These are phyloP conservation scores for Protophormia terraenovae DNA, from an alignment of 2,888 invertebrate species.

Conservation along the genomic window DNA sequence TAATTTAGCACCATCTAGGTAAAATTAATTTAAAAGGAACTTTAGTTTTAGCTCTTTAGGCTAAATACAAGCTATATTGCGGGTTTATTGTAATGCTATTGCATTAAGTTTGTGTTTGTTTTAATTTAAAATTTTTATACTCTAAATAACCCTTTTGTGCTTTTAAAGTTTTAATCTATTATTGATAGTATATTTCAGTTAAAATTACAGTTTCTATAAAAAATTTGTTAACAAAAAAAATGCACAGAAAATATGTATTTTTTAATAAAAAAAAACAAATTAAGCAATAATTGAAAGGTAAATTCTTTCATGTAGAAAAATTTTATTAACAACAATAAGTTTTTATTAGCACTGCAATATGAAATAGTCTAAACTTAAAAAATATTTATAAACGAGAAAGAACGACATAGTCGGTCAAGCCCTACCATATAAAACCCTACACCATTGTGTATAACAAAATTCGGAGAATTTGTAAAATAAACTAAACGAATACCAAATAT, in stretches of 20 bases:
- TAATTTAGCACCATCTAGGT: constrained; percentile 6
- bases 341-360: neutral
- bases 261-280: constrained; percentile 38
- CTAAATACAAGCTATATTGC: neutral
- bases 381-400: too few species aligned
- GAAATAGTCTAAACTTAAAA: neutral
- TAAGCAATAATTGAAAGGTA: constrained; percentile 64
- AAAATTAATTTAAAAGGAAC: neutral
- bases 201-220: constrained; percentile 12
- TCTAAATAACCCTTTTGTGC: constrained; percentile 2
- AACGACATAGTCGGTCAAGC: too few species aligned
- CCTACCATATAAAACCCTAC: too few species aligned
- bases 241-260: neutral
- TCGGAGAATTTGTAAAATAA: too few species aligned
- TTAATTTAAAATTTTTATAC: neutral
- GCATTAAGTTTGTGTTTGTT: too few species aligned
- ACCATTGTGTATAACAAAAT: too few species aligned
- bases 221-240: neutral
- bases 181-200: constrained; percentile 6
- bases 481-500: too few species aligned
- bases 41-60: neutral
- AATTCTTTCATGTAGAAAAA: constrained; percentile 62
- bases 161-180: constrained; percentile 7
- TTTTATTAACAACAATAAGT: constrained; percentile 11
- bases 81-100: neutral